These are phyloP conservation scores for Caracal caracal DNA, from an alignment of 2,113 vertebrate species.

Conservation along the genomic window DNA sequence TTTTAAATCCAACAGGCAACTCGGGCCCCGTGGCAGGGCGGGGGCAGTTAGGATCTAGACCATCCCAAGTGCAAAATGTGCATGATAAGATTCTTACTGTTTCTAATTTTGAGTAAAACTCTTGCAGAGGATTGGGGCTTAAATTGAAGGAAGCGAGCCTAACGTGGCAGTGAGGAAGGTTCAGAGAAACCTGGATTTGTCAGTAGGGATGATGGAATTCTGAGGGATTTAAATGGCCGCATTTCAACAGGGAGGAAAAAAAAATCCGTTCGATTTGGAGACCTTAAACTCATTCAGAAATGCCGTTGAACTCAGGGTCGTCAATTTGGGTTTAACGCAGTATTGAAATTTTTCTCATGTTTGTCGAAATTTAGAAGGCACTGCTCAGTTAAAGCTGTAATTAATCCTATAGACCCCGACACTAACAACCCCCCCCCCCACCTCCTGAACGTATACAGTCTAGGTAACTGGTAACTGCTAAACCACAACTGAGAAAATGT, in stretches of 20 bases:
- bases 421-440: background rate
- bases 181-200: background rate
- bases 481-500: background rate
- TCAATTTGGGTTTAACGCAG: background rate
- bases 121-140: background rate
- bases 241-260: background rate
- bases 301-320: background rate
- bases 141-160: background rate
- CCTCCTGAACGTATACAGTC: background rate
- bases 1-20: background rate
- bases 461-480: background rate
- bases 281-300: background rate
- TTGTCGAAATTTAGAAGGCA: background rate
- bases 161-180: background rate
- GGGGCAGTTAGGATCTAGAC: background rate
- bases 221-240: background rate
- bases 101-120: background rate
- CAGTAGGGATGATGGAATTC: background rate
- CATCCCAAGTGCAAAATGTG: background rate
- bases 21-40: background rate
- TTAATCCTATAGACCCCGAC: rapidly evolving
- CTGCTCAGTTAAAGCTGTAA: background rate
- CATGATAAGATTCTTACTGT: background rate
- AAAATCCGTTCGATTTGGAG: background rate
- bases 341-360: background rate